A percentile compares a stretch with the other conserved stretches of the same genome.
phyloP scores from a whole-genome alignment of 53 echinoderm and acorn worm genomes.

The Patiria pectinifera region DNA sequence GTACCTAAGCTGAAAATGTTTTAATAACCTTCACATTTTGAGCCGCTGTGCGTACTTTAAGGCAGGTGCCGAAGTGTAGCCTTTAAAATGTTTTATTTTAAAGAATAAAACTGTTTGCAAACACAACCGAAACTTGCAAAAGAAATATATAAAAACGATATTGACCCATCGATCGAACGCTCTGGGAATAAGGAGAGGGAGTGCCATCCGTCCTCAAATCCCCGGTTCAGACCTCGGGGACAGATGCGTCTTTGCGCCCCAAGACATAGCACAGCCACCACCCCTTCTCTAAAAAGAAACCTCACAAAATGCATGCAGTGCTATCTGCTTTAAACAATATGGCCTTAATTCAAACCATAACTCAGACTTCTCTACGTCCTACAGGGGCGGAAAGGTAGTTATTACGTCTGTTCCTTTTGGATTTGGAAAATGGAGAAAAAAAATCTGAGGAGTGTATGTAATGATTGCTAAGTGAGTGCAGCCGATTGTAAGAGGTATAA shows the following conservation, averaged over 20 bases:
- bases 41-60: no score
- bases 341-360: constrained; percentile 1
- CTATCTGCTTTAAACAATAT: neutral
- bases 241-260: neutral
- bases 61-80: no score
- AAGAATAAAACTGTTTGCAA: no score
- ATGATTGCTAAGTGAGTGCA: constrained; percentile 13
- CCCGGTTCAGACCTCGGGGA: neutral
- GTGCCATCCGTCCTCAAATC: neutral
- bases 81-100: no score
- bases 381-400: constrained; percentile 6
- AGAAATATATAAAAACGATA: neutral
- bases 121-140: neutral
- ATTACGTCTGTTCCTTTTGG: constrained; percentile 10
- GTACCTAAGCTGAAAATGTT: no score
- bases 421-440: neutral
- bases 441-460: neutral
- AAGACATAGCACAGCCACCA: neutral
- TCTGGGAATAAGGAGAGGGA: neutral
- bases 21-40: no score
- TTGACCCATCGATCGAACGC: neutral
- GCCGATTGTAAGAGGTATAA: neutral
- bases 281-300: neutral
- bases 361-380: neutral
- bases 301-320: neutral